Conservation (phyloP, 2,113 vertebrate genomes). For the Strix uralensis region DNA sequence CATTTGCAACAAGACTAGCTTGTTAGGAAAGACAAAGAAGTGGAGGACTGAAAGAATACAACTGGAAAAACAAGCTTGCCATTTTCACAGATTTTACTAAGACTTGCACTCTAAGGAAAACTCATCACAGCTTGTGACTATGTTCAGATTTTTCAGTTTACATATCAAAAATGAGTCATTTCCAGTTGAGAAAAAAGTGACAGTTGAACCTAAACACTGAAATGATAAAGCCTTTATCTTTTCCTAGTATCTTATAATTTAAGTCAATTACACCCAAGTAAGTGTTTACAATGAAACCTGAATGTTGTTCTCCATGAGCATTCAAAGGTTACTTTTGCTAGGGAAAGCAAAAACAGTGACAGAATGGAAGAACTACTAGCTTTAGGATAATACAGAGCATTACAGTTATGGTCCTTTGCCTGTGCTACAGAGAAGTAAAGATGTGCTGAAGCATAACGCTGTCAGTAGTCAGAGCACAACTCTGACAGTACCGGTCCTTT, state of each 20-base stretch:
- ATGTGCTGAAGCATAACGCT: neutral
- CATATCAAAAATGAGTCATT: neutral
- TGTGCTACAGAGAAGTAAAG: neutral
- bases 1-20: neutral
- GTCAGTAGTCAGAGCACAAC: neutral
- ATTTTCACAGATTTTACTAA: neutral
- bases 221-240: neutral
- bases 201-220: neutral
- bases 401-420: neutral
- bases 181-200: neutral
- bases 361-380: neutral
- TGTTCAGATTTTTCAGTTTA: neutral
- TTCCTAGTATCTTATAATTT: neutral
- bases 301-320: neutral
- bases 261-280: neutral
- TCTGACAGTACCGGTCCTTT: neutral
- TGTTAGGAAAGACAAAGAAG: neutral
- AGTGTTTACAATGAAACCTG: neutral
- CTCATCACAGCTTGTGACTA: neutral
- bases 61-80: neutral
- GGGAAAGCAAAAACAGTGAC: neutral
- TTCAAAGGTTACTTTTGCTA: neutral
- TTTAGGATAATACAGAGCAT: neutral
- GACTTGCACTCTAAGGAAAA: neutral
- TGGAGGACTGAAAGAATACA: neutral